phyloP scores from a whole-genome alignment of 2,888 invertebrate genomes.

The Asteroscopus sphinx region DNA sequence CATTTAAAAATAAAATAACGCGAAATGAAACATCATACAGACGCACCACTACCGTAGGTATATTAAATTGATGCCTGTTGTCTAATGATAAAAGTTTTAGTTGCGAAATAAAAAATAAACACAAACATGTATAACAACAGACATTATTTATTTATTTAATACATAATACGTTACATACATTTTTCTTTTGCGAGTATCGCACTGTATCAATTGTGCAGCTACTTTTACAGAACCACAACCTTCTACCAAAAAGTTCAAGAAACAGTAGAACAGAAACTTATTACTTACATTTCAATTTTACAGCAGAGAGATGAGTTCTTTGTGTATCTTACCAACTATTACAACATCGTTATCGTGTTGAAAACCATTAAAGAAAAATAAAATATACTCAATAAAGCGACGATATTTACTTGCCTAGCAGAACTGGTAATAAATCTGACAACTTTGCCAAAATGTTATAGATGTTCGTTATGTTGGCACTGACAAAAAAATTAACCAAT shows the following conservation, averaged over 20 bases:
- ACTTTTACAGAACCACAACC: conserved; percentile 88
- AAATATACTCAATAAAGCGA: conserved; percentile 78
- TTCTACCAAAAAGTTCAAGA: conserved; percentile 85
- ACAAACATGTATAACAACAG: conserved; percentile 41
- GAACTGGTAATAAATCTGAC: conserved; percentile 88
- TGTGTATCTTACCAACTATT: conserved; percentile 69
- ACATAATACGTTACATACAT: conserved; percentile 66
- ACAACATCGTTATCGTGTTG: conserved; percentile 72
- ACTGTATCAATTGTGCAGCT: conserved; percentile 86
- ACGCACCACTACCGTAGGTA: conserved; percentile 63
- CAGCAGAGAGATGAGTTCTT: conserved; percentile 64
- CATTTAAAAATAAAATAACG: conserved; percentile 84
- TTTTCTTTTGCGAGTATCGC: conserved; percentile 83
- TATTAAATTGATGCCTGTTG: conserved; percentile 52
- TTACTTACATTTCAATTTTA: conserved; percentile 74
- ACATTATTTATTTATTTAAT: conserved; percentile 39
- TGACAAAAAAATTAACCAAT: conserved; percentile 78
- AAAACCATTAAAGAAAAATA: conserved; percentile 84
- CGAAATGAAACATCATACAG: conserved; percentile 73
- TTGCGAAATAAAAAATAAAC: conserved; percentile 35
- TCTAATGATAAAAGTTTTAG: conserved; percentile 60
- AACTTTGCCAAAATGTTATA: conserved; percentile 82
- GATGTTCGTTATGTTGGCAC: conserved; percentile 79
- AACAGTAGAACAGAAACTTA: conserved; percentile 74
- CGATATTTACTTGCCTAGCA: conserved; percentile 86